Base-by-base conservation (phyloP, 2,888 invertebrate species). In the Antheraea yamamai region DNA sequence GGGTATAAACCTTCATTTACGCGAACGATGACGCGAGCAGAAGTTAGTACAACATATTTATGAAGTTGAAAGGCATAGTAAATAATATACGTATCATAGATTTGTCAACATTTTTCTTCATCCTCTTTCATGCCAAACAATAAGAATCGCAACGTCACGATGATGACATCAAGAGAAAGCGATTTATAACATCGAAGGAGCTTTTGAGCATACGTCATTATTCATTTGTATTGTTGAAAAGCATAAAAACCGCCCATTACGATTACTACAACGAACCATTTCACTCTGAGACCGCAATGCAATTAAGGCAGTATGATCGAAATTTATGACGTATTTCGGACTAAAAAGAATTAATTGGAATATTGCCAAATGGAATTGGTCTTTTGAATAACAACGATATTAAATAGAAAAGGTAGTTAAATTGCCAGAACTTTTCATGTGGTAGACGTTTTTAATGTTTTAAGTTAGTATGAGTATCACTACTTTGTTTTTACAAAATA, bases 171-270 rank as follows among this genome's bases (percentile, higher is more conserved):
- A 26, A 30, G 12, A 16, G 26, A 30, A 66, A 66, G 4, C 64
- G 61, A 61, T 61, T 23, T 66, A 66, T 66, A 16, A 66, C 26
- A 66, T 30, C 61, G 61, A 61, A 61, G 61, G 61, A 61, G 61
- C 61, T 3, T 61, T 23, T 61, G 10, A 14, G 23, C 23, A 61
- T n/a, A n/a, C 12, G 23, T 61, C 23, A 61, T 61, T 61, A 23
- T 61, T n/a, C 58, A n/a, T 61, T 61, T 61, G 61, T 23, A 61
- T 23, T 61, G 23, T 61, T 61, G 61, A 61, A 61, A 23, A 61
- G 23, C 61, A 61, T 61, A 12, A 61, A 61, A 61, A 55, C 61
- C 61, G 4, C 30, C 64, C 6, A 66, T 66, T 30, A 66, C 64
- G 26, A 30, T 66, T 66, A 30, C 16, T 30, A 30, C 30, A 16